These are phyloP conservation scores for Anseranas semipalmata DNA, from an alignment of 2,113 vertebrate species.

Conservation along the genomic window DNA sequence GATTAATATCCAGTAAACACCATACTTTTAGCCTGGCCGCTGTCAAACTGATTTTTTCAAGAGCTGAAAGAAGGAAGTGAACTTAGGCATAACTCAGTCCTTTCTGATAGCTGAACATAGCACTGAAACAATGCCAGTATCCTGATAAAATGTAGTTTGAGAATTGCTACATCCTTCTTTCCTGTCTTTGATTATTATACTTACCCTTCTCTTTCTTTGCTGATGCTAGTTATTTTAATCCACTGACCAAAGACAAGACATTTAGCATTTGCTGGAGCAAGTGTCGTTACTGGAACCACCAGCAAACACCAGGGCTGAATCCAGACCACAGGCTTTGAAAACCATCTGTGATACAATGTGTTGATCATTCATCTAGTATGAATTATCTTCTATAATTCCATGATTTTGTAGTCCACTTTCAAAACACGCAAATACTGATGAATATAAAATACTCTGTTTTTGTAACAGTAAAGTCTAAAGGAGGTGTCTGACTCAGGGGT, in stretches of 20 bases:
- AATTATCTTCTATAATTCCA: neutral
- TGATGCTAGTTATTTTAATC: neutral
- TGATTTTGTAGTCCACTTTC: neutral
- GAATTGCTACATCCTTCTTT: neutral
- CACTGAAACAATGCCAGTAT: neutral
- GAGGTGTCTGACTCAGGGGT: neutral
- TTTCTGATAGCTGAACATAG: neutral
- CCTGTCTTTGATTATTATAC: neutral
- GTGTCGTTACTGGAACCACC: neutral
- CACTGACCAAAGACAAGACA: neutral
- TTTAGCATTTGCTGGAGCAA: neutral
- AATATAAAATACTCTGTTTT: neutral
- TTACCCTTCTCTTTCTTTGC: neutral
- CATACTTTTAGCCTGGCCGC: neutral
- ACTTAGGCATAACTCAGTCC: neutral
- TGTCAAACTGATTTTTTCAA: neutral
- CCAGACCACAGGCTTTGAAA: neutral
- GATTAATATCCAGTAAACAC: neutral
- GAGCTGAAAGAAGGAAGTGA: neutral
- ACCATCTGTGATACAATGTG: rapidly evolving
- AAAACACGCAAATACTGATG: neutral
- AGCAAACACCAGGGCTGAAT: neutral
- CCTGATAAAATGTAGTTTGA: neutral
- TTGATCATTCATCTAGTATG: neutral
- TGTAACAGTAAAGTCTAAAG: neutral